Percentiles rank a stretch among this genome's conserved stretches.
Evolutionary conservation across 1,140 invertebrate genomes (phyloP).

Genomic region (Microplitis mediator): DNA sequence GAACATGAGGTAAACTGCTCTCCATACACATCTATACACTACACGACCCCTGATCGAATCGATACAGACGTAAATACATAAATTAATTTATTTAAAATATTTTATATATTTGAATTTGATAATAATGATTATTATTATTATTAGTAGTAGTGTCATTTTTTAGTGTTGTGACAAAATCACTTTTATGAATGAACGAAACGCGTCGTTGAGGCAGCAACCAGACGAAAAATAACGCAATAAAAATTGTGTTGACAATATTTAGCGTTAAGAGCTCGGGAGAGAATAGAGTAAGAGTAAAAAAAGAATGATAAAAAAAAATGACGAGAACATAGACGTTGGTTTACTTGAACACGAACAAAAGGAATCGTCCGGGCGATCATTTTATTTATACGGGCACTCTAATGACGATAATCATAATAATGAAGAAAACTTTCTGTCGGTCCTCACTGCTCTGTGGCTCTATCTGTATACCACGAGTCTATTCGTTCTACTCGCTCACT

Average conservation of each 20-base stretch:
- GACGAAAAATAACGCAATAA: not conserved
- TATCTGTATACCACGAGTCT: constrained; percentile 29
- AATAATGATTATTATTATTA: too few species aligned
- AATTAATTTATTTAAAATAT: too few species aligned
- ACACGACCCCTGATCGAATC: not conserved
- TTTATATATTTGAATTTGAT: too few species aligned
- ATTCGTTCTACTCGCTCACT: not conserved
- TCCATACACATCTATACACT: not conserved
- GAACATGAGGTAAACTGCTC: not conserved
- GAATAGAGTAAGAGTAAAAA: not conserved
- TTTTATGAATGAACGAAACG: not conserved
- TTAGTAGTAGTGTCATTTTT: not conserved
- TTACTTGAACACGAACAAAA: constrained; percentile 38
- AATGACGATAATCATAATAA: constrained; percentile 51
- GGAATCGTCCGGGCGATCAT: constrained; percentile 39
- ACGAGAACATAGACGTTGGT: constrained; percentile 4
- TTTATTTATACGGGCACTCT: constrained; percentile 47
- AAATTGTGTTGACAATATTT: constrained; percentile 4
- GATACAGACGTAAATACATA: not conserved
- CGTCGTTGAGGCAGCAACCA: not conserved
- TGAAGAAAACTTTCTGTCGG: constrained; percentile 40
- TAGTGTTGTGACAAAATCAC: too few species aligned
- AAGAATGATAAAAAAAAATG: constrained; percentile 11
- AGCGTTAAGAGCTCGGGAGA: not conserved
- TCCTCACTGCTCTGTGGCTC: constrained; percentile 31